Conservation (phyloP, 2,797 vertebrate species). For the Sternotherus odoratus region DNA sequence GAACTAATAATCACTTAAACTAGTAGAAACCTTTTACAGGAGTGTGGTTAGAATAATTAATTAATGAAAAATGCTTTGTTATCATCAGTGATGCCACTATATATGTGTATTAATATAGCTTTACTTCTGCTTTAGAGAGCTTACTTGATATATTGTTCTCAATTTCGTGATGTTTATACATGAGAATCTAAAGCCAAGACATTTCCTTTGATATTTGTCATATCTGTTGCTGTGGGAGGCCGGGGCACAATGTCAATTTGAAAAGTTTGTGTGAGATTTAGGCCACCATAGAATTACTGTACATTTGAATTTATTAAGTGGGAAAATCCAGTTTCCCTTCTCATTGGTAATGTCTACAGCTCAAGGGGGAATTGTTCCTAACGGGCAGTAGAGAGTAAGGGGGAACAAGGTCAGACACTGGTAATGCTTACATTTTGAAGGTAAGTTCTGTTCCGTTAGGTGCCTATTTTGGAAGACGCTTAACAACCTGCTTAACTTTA, state of each 20-base stretch:
- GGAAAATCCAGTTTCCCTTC: not conserved
- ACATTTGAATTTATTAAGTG: not conserved
- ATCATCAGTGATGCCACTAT: not conserved
- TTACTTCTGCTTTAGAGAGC: not conserved
- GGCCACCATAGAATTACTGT: too few relatives aligned
- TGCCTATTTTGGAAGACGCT: not conserved
- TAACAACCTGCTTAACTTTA: not conserved
- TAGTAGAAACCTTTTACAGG: rapidly evolving
- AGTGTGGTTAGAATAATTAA: not conserved
- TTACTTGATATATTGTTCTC: not conserved
- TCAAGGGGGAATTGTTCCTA: rapidly evolving
- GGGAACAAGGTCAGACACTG: not conserved
- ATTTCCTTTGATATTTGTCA: too few relatives aligned
- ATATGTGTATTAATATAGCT: not conserved
- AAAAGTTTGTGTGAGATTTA: too few relatives aligned
- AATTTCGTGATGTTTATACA: not conserved
- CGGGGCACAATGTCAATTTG: too few relatives aligned
- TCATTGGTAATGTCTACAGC: not conserved
- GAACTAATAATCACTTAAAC: not conserved
- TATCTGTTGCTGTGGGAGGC: too few relatives aligned
- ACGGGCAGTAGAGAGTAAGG: not conserved
- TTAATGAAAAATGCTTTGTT: rapidly evolving
- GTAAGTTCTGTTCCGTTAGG: not conserved
- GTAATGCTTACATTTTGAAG: rapidly evolving
- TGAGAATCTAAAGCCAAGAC: not conserved